Percentiles rank a stretch among this genome's conserved stretches.
Conservation (phyloP, 1,140 invertebrate species). For the Drosophila neocordata region DNA sequence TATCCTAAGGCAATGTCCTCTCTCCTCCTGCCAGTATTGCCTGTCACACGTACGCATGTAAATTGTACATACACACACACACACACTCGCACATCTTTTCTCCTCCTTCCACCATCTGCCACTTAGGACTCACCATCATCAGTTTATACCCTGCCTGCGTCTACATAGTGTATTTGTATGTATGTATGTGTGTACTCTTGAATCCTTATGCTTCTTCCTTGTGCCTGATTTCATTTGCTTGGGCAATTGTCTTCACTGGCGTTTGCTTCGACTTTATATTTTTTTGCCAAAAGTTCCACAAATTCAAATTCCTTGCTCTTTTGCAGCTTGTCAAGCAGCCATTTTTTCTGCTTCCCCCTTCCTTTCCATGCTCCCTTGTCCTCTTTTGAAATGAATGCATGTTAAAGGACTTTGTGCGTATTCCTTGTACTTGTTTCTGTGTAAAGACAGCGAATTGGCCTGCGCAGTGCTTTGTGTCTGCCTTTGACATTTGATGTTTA, state of each 20-base stretch:
- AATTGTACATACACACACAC: no score
- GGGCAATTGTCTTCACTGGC: conserved; percentile 71
- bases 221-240: conserved; percentile 77
- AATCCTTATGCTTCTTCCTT: conserved; percentile 16
- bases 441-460: conserved; percentile 61
- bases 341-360: conserved; percentile 27
- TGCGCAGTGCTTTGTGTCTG: conserved; percentile 41
- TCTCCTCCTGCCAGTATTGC: background rate
- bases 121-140: background rate
- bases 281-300: conserved; percentile 56
- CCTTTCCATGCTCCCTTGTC: background rate
- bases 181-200: background rate
- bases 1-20: conserved; percentile 73
- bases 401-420: conserved; percentile 69
- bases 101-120: conserved; percentile 23
- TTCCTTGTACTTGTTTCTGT: conserved; percentile 25
- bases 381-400: conserved; percentile 32
- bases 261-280: conserved; percentile 64
- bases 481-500: conserved; percentile 73
- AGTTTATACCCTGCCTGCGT: background rate
- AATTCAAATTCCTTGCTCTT: conserved; percentile 65
- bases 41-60: conserved; percentile 76
- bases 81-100: no score
- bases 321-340: conserved; percentile 75
- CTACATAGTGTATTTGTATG: background rate